Evolutionary conservation across 2,797 vertebrate species (phyloP).

Genomic region (Silurus aristotelis): DNA sequence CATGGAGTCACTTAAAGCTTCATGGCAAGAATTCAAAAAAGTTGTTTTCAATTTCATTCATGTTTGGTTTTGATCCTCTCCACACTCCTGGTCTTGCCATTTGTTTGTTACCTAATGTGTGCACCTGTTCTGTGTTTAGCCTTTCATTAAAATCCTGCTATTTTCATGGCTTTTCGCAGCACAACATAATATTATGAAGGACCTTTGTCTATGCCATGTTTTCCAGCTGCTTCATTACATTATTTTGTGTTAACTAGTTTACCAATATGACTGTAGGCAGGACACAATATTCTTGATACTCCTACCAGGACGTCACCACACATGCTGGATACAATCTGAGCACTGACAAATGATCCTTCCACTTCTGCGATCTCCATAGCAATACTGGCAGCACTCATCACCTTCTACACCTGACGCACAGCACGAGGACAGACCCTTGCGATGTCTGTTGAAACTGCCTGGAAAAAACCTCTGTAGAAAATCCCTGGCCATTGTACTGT

Average conservation of each 20-base stretch:
- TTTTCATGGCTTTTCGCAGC: neutral
- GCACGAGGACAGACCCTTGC: too few relatives aligned
- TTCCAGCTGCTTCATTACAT: neutral
- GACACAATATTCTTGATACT: too few relatives aligned
- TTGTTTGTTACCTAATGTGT: neutral
- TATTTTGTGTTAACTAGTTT: neutral
- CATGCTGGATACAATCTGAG: too few relatives aligned
- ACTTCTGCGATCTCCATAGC: too few relatives aligned
- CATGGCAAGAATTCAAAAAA: neutral
- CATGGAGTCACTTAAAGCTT: neutral
- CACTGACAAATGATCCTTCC: too few relatives aligned
- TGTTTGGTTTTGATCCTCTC: neutral
- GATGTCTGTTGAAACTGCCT: too few relatives aligned
- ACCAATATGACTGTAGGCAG: too few relatives aligned
- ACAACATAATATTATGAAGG: neutral
- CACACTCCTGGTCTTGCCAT: neutral
- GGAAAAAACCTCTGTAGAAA: too few relatives aligned
- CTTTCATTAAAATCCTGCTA: neutral
- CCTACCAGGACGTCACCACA: too few relatives aligned
- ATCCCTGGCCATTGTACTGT: too few relatives aligned
- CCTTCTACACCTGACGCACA: too few relatives aligned
- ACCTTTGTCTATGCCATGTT: neutral
- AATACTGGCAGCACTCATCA: too few relatives aligned
- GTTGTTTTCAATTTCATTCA: neutral
- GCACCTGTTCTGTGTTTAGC: neutral